A percentile compares a stretch with the other conserved stretches of the same genome.
Conservation (phyloP, 2,797 vertebrate genomes). For the Microcaecilia unicolor region DNA sequence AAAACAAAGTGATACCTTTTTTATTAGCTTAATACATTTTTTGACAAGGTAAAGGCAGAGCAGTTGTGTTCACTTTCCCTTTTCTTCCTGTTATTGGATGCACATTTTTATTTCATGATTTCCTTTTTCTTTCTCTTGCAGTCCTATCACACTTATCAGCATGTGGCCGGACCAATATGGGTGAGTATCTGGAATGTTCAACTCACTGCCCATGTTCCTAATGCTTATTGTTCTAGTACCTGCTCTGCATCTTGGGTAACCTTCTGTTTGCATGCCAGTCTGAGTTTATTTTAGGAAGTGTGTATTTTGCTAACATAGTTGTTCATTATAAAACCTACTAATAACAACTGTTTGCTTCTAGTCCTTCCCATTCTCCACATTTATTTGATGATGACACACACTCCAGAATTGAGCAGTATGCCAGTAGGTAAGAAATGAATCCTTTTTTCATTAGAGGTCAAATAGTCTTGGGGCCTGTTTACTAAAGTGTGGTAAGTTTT, state of each 20-base stretch:
- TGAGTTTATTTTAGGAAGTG: not conserved
- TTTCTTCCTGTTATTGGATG: constrained; percentile 24
- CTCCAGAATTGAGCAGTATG: constrained; percentile 93
- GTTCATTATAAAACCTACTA: too few species aligned
- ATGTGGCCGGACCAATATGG: constrained; percentile 98
- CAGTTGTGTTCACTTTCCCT: not conserved
- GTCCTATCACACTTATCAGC: constrained; percentile 97
- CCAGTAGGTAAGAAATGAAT: constrained; percentile 70
- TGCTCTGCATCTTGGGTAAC: constrained; percentile 6
- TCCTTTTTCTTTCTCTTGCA: constrained; percentile 52
- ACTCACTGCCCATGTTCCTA: not conserved
- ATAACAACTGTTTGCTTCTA: constrained; percentile 52
- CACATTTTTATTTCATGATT: constrained; percentile 40
- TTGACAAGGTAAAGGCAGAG: not conserved
- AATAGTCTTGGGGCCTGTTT: too few species aligned
- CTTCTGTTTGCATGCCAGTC: constrained; percentile 24
- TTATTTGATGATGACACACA: constrained; percentile 95
- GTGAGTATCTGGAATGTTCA: constrained; percentile 64
- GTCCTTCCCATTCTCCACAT: constrained; percentile 83
- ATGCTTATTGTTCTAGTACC: too few species aligned
- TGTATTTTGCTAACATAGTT: not conserved
- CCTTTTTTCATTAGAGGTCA: too few species aligned
- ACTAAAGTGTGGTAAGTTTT: too few species aligned
- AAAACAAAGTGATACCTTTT: too few species aligned
- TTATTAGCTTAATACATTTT: too few species aligned